Percentiles rank a stretch among this genome's conserved stretches.
Conservation (phyloP, 2,113 vertebrate genomes). For the Crotophaga sulcirostris region DNA sequence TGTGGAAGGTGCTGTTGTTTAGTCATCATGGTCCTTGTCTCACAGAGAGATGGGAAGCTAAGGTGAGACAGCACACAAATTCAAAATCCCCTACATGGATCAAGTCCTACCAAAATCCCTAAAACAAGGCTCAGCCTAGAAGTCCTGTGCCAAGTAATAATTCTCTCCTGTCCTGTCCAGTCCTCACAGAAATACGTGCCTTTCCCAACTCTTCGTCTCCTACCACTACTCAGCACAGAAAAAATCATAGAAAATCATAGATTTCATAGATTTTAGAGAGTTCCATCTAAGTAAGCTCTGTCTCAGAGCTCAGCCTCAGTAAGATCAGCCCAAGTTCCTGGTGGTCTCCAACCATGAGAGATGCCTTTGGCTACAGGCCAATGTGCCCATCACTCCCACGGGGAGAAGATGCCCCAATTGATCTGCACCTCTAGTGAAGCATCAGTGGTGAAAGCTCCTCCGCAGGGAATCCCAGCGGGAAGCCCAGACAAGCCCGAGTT, state of each 20-base stretch:
- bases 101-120: neutral
- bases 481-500: neutral
- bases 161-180: neutral
- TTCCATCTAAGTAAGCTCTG: accelerated
- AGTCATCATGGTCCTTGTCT: too few species aligned
- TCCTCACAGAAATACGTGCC: neutral
- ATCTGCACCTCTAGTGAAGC: neutral
- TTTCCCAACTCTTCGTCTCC: neutral
- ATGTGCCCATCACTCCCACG: accelerated
- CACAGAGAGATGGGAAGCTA: neutral
- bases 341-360: neutral
- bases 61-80: neutral
- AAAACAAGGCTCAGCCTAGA: neutral
- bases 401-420: neutral
- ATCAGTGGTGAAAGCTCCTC: neutral
- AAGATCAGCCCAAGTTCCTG: neutral
- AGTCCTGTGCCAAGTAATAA: neutral
- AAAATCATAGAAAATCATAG: too few species aligned
- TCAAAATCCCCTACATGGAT: neutral
- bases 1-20: accelerated
- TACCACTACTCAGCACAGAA: accelerated
- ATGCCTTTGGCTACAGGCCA: neutral
- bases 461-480: neutral
- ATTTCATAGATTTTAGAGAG: too few species aligned
- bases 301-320: neutral